Percentiles rank a stretch among this genome's conserved stretches.
phyloP scores from a whole-genome alignment of 2,888 invertebrate genomes.

The Bhutanitis thaidina region DNA sequence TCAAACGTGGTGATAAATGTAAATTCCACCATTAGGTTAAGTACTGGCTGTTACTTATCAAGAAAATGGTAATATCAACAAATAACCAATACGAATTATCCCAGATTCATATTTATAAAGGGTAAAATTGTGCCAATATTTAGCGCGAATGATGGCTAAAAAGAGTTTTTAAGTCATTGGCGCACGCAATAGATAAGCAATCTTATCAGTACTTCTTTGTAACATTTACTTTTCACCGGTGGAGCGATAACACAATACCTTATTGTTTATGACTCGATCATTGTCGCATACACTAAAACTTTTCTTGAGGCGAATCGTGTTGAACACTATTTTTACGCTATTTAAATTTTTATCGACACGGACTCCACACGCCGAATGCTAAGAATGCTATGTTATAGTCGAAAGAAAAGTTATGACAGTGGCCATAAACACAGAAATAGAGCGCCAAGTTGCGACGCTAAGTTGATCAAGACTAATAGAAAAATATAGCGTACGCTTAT shows the following conservation, averaged over 20 bases:
- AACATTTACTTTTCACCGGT: conserved; percentile 48
- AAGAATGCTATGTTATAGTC: too few relatives aligned
- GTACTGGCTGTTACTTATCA: too few relatives aligned
- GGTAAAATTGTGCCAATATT: not conserved
- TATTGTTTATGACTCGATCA: conserved; percentile 42
- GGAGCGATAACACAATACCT: conserved; percentile 48
- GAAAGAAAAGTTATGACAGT: not conserved
- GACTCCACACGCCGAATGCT: too few relatives aligned
- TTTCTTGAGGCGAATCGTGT: too few relatives aligned
- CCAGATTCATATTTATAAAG: not conserved
- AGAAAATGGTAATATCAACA: too few relatives aligned
- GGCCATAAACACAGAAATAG: not conserved
- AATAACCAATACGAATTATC: not conserved
- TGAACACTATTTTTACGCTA: too few relatives aligned
- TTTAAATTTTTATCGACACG: too few relatives aligned
- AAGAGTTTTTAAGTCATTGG: conserved; percentile 28
- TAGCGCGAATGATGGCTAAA: not conserved
- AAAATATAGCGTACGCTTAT: too few relatives aligned
- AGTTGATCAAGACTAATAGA: too few relatives aligned
- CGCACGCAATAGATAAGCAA: conserved; percentile 41
- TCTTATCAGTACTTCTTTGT: conserved; percentile 51
- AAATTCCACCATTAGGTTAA: too few relatives aligned
- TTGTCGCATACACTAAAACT: not conserved
- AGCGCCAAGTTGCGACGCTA: not conserved
- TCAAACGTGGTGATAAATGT: too few relatives aligned